Evolutionary conservation across 2,113 vertebrate species (phyloP), one percentile per base, ranked within the genome.

Genomic region (Nibea coibor): DNA sequence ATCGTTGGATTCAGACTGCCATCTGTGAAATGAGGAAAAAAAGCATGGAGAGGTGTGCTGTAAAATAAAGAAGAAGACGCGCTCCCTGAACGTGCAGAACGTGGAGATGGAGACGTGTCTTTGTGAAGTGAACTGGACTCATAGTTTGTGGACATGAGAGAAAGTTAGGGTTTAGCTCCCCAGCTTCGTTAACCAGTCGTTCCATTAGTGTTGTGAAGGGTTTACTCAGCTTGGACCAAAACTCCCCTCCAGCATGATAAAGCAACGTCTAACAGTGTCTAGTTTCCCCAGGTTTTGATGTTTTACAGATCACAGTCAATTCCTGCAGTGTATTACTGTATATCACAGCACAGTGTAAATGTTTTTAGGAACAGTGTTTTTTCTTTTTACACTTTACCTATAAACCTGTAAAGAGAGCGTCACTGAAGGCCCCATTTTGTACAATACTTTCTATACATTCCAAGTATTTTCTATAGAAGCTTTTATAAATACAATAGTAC

Each of bases 401-500:
- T 80, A 82, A 69, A 75, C 75, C 71, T 78, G 71, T 69, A 57
- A 62, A 71, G 80, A 78, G 61, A 69, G 69, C n/a, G 4, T 69
- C 58, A 45, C 24, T 68, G 57, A 85, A 76, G 51, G 63, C 81
- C 69, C 58, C 48, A 10, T 82, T 88, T 84, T 90, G 87, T 92
- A 91, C 65, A 84, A 83, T 80, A 78, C 24, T 75, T 73, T 56
- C 64, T 67, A 78, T 81, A 90, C 91, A 92, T 92, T 93, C 88
- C 91, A 88, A 12, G 50, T 89, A 75, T 73, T 88, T 92, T 80
- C 84, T 84, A 77, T 91, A 75, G 81, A 81, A 82, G 67, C 82
- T 83, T 88, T 83, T 84, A 85, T 90, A 80, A 88, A 84, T 88
- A 72, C 83, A 75, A 70, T 84, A 92, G 84, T 91, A 94, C 91